Conservation (phyloP, 1,140 invertebrate genomes). For the Hyles vespertilio region DNA sequence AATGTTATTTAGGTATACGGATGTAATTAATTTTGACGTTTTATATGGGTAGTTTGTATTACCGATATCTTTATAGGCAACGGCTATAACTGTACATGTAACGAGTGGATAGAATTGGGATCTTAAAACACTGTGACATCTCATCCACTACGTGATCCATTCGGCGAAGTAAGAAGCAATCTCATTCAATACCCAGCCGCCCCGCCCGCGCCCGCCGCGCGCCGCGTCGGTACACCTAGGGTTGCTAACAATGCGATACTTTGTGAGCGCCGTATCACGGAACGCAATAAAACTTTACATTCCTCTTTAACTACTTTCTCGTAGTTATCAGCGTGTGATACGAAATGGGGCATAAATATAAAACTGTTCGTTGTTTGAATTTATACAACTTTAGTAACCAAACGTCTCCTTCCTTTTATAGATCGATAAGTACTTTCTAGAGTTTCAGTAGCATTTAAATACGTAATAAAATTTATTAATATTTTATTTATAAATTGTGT, state of each 20-base stretch:
- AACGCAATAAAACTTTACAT: conserved; percentile 66
- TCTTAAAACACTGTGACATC: conserved; percentile 77
- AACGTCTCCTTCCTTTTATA: too few species aligned
- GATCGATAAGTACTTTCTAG: too few species aligned
- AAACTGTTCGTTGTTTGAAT: conserved; percentile 28
- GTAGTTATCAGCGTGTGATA: conserved; percentile 55
- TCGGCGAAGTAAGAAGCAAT: conserved; percentile 77
- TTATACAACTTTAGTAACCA: too few species aligned
- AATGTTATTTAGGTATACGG: too few species aligned
- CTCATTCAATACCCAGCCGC: conserved; percentile 74
- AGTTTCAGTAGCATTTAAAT: too few species aligned
- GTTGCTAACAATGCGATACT: conserved; percentile 62
- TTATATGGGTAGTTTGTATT: too few species aligned
- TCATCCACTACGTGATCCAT: conserved; percentile 77
- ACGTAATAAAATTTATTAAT: too few species aligned
- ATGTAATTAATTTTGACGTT: too few species aligned
- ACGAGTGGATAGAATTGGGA: conserved; percentile 60
- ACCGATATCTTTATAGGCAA: conserved; percentile 10
- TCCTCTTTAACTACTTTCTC: conserved; percentile 63
- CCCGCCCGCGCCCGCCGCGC: conserved; percentile 24
- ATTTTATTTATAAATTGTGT: too few species aligned
- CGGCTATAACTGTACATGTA: conserved; percentile 16
- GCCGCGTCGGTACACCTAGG: conserved; percentile 31
- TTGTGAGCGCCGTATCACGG: conserved; percentile 54
- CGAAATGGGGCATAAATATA: conserved; percentile 50